A percentile compares a stretch with the other conserved stretches of the same genome.
Evolutionary conservation across 2,797 vertebrate species (phyloP).

Genomic region (Pseudotriccus pelzelni): DNA sequence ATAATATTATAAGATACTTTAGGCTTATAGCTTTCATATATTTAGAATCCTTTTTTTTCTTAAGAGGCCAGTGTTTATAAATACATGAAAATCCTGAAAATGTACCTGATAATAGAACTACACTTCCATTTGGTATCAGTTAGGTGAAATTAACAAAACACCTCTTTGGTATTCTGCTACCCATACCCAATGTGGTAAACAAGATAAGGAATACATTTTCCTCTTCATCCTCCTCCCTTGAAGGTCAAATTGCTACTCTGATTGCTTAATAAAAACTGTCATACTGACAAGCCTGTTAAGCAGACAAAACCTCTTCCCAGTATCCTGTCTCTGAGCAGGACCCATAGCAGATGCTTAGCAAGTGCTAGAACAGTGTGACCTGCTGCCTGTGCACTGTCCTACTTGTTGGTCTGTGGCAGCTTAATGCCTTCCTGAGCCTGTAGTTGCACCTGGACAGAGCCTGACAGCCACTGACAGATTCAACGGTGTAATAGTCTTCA

Average conservation of each 20-base stretch:
- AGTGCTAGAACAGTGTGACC: not conserved
- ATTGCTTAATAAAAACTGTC: not conserved
- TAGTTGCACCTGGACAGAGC: not conserved
- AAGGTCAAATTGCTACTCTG: not conserved
- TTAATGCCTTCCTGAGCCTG: not conserved
- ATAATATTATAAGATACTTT: not conserved
- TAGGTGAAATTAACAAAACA: not conserved
- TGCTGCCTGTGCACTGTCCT: not conserved
- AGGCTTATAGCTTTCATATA: not conserved
- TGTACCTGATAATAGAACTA: not conserved
- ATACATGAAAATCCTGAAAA: not conserved
- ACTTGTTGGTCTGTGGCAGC: not conserved
- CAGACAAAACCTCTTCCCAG: not conserved
- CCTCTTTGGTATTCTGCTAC: not conserved
- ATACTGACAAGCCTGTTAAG: not conserved
- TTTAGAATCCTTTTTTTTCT: not conserved
- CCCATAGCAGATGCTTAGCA: not conserved
- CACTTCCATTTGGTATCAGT: accelerated
- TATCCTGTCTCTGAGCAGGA: not conserved
- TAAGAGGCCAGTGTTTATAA: not conserved
- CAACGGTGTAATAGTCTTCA: not conserved
- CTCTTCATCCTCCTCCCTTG: not conserved
- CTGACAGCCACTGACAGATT: not conserved
- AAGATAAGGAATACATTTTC: not conserved
- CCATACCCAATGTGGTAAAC: accelerated